Percentiles rank a stretch among this genome's conserved stretches.
Conservation (phyloP, 1,140 invertebrate species). For the Ctenoplectra terminalis region DNA sequence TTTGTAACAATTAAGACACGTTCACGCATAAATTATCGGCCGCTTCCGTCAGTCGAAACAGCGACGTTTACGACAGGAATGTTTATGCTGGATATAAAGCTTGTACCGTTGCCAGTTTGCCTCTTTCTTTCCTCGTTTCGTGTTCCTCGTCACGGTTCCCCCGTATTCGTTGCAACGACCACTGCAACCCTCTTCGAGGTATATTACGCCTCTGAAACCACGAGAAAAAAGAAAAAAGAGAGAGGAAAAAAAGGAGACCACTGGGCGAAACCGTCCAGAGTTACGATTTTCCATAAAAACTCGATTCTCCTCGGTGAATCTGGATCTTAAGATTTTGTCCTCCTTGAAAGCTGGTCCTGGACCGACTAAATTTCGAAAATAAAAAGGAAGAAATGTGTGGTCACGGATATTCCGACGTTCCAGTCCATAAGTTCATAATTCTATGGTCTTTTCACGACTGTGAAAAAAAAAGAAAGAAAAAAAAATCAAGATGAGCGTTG, state of each 20-base stretch:
- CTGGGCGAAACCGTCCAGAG: background rate
- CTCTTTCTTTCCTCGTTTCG: background rate
- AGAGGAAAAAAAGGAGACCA: no score
- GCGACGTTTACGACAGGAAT: slow-evolving; percentile 52
- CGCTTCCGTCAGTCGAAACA: slow-evolving; percentile 44
- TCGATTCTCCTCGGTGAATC: background rate
- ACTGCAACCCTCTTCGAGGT: background rate
- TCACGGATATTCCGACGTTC: background rate
- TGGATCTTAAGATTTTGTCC: background rate
- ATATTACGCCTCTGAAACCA: slow-evolving; percentile 2
- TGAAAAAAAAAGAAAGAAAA: background rate
- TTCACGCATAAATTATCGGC: slow-evolving; percentile 40
- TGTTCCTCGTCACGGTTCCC: background rate
- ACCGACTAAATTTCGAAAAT: background rate
- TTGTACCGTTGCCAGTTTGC: slow-evolving; percentile 48
- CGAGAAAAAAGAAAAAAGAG: background rate
- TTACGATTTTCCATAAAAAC: slow-evolving; percentile 46
- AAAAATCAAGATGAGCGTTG: no score
- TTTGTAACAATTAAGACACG: slow-evolving; percentile 51
- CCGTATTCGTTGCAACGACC: background rate
- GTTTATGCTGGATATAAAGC: slow-evolving; percentile 58
- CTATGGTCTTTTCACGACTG: background rate
- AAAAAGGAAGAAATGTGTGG: background rate
- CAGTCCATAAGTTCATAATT: background rate
- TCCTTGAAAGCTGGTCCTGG: no score